A percentile compares a stretch with the other conserved stretches of the same genome.
Conservation (phyloP, 1,140 invertebrate species). For the Sarcophaga bullata region DNA sequence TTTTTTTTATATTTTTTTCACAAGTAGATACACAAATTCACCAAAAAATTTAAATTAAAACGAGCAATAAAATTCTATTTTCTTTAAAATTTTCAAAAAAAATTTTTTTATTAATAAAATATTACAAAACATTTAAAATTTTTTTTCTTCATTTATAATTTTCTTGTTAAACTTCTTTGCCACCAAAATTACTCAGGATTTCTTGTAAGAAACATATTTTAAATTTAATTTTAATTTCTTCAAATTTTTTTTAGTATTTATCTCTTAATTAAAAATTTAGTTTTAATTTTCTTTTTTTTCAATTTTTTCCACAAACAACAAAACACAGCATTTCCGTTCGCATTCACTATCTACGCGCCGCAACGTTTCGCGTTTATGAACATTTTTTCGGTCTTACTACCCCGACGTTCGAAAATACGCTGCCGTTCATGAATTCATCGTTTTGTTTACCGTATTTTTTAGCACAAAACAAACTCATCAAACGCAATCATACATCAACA, state of each 20-base stretch:
- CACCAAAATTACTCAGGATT: not conserved
- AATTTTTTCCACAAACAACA: not conserved
- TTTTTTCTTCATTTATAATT: too few species aligned
- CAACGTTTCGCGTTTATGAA: too few species aligned
- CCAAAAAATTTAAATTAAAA: too few species aligned
- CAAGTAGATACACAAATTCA: constrained; percentile 13
- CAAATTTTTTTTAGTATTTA: not conserved
- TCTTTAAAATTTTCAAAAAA: too few species aligned
- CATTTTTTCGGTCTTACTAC: not conserved
- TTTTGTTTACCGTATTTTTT: not conserved
- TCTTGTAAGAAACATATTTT: not conserved
- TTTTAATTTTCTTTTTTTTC: not conserved
- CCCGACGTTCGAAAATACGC: constrained; percentile 37
- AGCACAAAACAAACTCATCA: not conserved
- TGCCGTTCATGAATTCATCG: constrained; percentile 7
- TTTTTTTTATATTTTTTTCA: not conserved
- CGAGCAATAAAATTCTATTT: too few species aligned
- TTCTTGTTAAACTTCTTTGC: too few species aligned
- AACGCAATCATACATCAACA: too few species aligned
- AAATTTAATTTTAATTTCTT: not conserved
- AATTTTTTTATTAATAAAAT: too few species aligned
- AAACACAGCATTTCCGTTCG: not conserved
- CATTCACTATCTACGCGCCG: too few species aligned
- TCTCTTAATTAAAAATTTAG: not conserved
- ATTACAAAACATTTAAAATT: too few species aligned